Evolutionary conservation across 2,113 vertebrate species (phyloP).

Genomic region (Caretta caretta): DNA sequence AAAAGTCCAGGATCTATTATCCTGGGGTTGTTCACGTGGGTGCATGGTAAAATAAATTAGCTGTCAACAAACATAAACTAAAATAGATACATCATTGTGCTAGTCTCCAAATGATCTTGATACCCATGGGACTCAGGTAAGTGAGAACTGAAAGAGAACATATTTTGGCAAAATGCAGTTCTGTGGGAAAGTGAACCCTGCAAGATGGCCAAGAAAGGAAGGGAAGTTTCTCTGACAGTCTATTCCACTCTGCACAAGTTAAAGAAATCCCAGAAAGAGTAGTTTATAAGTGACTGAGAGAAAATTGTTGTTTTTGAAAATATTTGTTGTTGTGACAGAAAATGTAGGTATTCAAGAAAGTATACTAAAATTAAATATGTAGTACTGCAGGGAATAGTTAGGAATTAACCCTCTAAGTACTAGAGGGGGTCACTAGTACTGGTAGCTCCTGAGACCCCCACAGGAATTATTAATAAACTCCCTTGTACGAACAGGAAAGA

Average conservation of each 20-base stretch:
- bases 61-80: constrained; percentile 63
- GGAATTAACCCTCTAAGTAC: neutral
- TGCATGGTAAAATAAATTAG: neutral
- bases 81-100: constrained; percentile 38
- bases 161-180: neutral
- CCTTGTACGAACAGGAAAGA: neutral
- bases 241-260: neutral
- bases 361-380: neutral
- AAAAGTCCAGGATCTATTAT: constrained; percentile 59
- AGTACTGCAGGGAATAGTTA: neutral
- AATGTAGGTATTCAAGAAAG: neutral
- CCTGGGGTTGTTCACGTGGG: constrained; percentile 35
- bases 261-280: neutral
- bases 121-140: constrained; percentile 36
- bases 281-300: neutral
- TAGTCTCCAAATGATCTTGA: constrained; percentile 24
- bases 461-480: neutral
- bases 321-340: constrained; percentile 10
- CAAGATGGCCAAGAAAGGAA: neutral
- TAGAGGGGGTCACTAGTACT: neutral
- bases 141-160: neutral
- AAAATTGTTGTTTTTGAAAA: constrained; percentile 41
- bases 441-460: neutral
- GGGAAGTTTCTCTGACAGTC: neutral
- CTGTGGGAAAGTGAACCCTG: neutral